These are phyloP conservation scores for Cathartes aura DNA, from an alignment of 2,113 vertebrate genomes.

Conservation along the genomic window DNA sequence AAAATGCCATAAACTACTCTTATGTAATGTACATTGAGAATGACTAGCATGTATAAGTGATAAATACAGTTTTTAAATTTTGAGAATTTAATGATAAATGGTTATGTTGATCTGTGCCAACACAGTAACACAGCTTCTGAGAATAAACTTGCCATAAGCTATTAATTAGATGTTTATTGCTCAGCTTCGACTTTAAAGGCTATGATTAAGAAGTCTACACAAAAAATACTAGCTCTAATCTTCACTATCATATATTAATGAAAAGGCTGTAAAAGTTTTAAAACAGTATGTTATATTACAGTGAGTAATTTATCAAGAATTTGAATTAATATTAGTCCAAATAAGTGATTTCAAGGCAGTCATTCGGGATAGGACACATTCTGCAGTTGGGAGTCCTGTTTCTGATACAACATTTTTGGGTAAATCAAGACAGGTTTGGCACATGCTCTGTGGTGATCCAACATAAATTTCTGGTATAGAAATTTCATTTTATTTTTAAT, in stretches of 20 bases:
- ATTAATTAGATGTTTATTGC: constrained; percentile 70
- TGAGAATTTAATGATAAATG: constrained; percentile 64
- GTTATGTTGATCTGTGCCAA: constrained; percentile 54
- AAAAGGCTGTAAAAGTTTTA: constrained; percentile 67
- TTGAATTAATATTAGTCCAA: constrained; percentile 61
- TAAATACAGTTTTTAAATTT: constrained; percentile 15
- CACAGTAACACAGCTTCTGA: constrained; percentile 63
- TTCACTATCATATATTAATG: constrained; percentile 44
- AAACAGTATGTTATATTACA: constrained; percentile 56
- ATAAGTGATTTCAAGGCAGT: constrained; percentile 37
- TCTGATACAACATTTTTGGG: not conserved
- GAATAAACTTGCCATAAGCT: constrained; percentile 67
- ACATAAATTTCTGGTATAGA: not conserved
- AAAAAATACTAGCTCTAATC: constrained; percentile 66
- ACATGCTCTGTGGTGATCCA: not conserved
- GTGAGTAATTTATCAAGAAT: constrained; percentile 36
- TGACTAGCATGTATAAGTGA: not conserved
- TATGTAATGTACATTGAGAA: not conserved
- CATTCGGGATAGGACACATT: not conserved
- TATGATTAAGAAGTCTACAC: constrained; percentile 52
- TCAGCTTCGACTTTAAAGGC: constrained; percentile 57
- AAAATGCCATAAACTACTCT: not conserved
- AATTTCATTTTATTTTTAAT: not conserved
- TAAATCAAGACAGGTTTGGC: not conserved
- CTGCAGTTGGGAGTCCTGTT: not conserved